Conservation (phyloP, 2,797 vertebrate genomes). For the Anguilla marmorata region DNA sequence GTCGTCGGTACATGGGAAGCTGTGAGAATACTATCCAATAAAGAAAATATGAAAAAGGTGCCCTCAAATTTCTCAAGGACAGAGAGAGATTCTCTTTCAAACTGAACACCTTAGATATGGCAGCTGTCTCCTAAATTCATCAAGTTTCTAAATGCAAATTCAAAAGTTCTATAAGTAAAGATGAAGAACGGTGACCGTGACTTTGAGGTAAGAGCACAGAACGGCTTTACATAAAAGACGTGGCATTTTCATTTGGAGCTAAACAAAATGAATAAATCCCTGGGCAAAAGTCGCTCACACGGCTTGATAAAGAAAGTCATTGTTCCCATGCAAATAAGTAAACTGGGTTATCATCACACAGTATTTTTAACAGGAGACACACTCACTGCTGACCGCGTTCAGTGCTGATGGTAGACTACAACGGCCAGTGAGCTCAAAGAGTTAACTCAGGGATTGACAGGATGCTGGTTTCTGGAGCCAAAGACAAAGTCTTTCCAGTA, state of each 20-base stretch:
- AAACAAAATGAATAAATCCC: not conserved
- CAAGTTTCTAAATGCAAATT: conserved; percentile 24
- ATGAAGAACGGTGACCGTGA: conserved; percentile 27
- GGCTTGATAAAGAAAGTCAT: not conserved
- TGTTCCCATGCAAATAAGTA: not conserved
- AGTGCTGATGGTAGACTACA: not conserved
- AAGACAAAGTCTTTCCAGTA: conserved; percentile 32
- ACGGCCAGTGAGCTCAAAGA: conserved; percentile 2
- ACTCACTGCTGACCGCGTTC: not conserved
- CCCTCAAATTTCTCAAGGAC: conserved; percentile 4
- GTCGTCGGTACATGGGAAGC: not conserved
- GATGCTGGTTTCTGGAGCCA: conserved; percentile 18
- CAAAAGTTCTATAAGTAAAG: not conserved
- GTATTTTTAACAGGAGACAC: not conserved
- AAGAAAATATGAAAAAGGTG: not conserved
- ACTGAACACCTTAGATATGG: conserved; percentile 1
- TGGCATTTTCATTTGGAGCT: not conserved
- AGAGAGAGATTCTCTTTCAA: conserved; percentile 2
- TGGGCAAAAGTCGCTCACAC: too few species aligned
- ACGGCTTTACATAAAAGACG: not conserved
- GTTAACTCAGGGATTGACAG: not conserved
- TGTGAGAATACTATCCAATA: not conserved
- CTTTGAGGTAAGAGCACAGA: conserved; percentile 11
- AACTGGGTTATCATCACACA: not conserved
- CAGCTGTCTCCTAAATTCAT: conserved; percentile 18